Evolutionary conservation across 2,888 invertebrate species (phyloP).

Genomic region (Cheilosia impressa): DNA sequence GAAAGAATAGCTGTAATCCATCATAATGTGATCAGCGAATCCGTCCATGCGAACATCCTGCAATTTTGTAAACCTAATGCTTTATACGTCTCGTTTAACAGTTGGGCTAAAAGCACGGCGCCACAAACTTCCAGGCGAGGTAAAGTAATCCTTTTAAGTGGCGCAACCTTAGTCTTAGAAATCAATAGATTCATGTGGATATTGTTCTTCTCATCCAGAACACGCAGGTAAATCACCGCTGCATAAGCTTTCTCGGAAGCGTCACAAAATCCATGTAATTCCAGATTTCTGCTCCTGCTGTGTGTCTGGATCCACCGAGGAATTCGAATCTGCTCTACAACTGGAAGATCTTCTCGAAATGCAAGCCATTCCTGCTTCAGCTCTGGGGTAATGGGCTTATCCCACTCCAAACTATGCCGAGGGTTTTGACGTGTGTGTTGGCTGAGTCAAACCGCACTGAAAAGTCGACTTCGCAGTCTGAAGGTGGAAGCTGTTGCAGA

Average conservation of each 20-base stretch:
- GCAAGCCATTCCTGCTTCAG: conserved; percentile 11
- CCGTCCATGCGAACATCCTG: background rate
- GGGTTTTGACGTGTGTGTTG: conserved; percentile 17
- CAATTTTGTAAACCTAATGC: background rate
- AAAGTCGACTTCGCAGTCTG: background rate
- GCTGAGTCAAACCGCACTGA: conserved; percentile 5
- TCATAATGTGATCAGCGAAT: background rate
- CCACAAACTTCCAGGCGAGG: conserved; percentile 26
- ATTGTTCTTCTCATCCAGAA: background rate
- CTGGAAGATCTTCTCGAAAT: conserved; percentile 9
- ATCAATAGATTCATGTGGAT: conserved; percentile 15
- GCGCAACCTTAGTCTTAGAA: conserved; percentile 23
- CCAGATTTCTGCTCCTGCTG: background rate
- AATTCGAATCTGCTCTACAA: conserved; percentile 8
- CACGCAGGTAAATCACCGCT: conserved; percentile 17
- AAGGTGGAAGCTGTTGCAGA: conserved; percentile 1
- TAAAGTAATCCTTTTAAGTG: conserved; percentile 9
- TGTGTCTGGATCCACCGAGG: conserved; percentile 11
- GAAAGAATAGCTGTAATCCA: background rate
- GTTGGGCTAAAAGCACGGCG: conserved; percentile 2
- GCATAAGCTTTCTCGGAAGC: conserved; percentile 34
- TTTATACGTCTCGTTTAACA: background rate
- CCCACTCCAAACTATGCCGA: conserved; percentile 19
- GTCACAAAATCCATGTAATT: conserved; percentile 45
- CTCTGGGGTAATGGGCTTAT: conserved; percentile 2